Evolutionary conservation across 1,140 invertebrate genomes (phyloP), one percentile per base, ranked within the genome.

Genomic region (Drosophila pruinosa): DNA sequence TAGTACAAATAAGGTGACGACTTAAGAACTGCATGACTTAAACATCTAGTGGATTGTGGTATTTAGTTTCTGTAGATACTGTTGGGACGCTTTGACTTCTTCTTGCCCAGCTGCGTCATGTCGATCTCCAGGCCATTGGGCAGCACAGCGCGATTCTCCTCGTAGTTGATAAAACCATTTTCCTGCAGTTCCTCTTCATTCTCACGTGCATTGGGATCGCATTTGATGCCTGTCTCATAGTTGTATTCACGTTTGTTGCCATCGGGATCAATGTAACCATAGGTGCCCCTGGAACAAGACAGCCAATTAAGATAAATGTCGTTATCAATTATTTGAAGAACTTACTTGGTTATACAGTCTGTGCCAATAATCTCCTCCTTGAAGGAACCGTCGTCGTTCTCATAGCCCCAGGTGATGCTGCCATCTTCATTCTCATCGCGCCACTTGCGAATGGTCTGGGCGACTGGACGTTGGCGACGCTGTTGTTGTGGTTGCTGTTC

Each of bases 391-490:
- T 91, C 90, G 61, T 96, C 96, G 83, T 96, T 97, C 92, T 96
- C 96, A 82, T 95, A 97, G 47, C 96, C 96, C 96, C 96, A 97
- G 0, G 95, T 95, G 58, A 97, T 97, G 68, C 94, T 96, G 4
- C 96, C 96, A 73, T 97, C 96, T 34, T 94, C 92, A 77, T 96
- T 96, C 78, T 96, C 96, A 52, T 96, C 95, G 41, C 95, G 93
- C 91, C 94, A 97, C 92, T 95, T 95, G 31, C 94, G 92, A 47
- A 94, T 92, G 71, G 95, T 95, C 92, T 96, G 95, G 10, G 94
- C 94, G 1, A 95, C 95, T 1, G 95, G 89, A n/a, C 80, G 74
- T 24, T 78, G 74, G 0, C 86, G 79, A 12, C 78, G 88, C 67
- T 90, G 75, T 50, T 78, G 72, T 4, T 74, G 74, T 17, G 75